Conservation (phyloP, 2,888 invertebrate genomes). For the Apamea monoglypha region DNA sequence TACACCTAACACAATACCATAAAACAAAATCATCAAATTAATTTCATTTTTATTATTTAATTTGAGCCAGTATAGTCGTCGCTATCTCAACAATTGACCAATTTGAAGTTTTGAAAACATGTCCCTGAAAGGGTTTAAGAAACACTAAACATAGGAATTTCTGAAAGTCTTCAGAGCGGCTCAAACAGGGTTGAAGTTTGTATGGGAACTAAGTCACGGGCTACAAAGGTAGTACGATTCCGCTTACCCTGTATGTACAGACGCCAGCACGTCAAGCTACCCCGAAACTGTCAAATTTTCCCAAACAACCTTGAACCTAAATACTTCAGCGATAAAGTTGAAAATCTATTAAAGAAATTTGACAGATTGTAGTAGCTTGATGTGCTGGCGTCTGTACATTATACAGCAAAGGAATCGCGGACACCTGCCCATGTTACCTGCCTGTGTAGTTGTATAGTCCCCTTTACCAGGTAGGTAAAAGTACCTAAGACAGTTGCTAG, state of each 20-base stretch:
- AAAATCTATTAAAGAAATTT: too few relatives aligned
- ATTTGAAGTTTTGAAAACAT: conserved; percentile 4
- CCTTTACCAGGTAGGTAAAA: conserved; percentile 15
- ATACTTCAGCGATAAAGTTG: too few relatives aligned
- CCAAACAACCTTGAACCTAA: too few relatives aligned
- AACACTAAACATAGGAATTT: conserved; percentile 3
- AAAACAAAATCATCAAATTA: too few relatives aligned
- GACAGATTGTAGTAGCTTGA: too few relatives aligned
- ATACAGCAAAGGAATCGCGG: not conserved
- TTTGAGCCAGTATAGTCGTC: too few relatives aligned
- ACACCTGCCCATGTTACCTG: too few relatives aligned
- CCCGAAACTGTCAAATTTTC: too few relatives aligned
- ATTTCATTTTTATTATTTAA: too few relatives aligned
- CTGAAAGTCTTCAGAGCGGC: conserved; percentile 9
- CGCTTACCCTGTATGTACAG: not conserved
- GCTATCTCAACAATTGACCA: not conserved
- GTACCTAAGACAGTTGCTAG: conserved; percentile 38
- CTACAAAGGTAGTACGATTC: not conserved
- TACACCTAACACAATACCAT: too few relatives aligned
- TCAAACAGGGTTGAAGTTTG: conserved; percentile 2
- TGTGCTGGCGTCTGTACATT: too few relatives aligned
- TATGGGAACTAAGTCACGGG: conserved; percentile 5
- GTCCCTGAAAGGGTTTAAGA: conserved; percentile 1
- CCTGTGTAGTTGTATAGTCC: not conserved
- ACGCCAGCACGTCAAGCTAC: too few relatives aligned